These are phyloP conservation scores for Delichon dasypus DNA, from an alignment of 2,797 vertebrate genomes.

Conservation along the genomic window DNA sequence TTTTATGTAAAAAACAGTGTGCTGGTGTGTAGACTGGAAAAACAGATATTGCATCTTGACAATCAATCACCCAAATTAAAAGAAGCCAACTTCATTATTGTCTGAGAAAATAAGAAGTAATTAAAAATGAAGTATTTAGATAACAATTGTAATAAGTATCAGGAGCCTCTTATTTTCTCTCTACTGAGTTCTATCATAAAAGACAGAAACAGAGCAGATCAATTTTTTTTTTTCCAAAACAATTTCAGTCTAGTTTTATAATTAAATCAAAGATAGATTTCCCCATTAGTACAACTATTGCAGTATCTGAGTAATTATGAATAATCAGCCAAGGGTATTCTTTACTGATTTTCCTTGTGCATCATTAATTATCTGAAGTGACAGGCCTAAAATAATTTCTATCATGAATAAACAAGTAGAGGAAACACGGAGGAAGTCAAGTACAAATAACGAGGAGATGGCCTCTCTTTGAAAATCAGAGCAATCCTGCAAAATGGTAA, in stretches of 20 bases:
- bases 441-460: neutral
- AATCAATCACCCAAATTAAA: conserved; percentile 44
- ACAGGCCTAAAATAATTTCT: neutral
- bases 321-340: conserved; percentile 26
- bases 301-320: conserved; percentile 11
- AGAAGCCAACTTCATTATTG: conserved; percentile 69
- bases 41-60: neutral
- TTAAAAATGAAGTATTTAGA: neutral
- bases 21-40: neutral
- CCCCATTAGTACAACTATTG: conserved; percentile 12
- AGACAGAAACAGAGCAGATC: neutral
- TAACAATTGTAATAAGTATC: neutral
- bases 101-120: conserved; percentile 51
- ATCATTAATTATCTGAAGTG: conserved; percentile 25
- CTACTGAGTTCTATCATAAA: neutral
- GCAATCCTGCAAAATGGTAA: neutral
- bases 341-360: conserved; percentile 21
- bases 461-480: neutral
- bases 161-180: neutral
- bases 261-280: conserved; percentile 41
- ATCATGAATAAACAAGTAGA: neutral
- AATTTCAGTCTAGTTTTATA: conserved; percentile 26
- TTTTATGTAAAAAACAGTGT: neutral
- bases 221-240: neutral
- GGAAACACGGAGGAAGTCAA: neutral